These are phyloP conservation scores for Montipora capricornis DNA, from an alignment of 64 coral and sea anemone genomes.

Conservation along the genomic window DNA sequence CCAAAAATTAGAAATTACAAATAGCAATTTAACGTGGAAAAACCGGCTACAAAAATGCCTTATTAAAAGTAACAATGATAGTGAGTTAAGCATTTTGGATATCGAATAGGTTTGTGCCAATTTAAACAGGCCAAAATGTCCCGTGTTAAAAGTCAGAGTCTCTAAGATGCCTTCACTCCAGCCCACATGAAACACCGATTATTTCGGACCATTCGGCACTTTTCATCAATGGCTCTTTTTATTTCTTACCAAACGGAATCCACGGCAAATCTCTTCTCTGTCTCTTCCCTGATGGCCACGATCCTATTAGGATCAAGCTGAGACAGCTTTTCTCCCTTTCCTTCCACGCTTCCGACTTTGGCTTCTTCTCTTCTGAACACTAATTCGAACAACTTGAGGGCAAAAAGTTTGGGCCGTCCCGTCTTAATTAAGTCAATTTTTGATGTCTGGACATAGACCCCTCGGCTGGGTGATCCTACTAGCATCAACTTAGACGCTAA, in stretches of 20 bases:
- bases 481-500: too few species aligned
- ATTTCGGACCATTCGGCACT: neutral
- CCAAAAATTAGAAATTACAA: too few species aligned
- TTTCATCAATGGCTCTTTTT: neutral
- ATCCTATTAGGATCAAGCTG: conserved; percentile 28
- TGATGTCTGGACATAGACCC: neutral
- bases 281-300: neutral
- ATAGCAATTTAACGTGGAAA: too few species aligned
- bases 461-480: neutral
- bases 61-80: too few species aligned
- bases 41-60: too few species aligned
- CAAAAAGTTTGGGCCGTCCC: neutral
- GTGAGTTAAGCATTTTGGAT: too few species aligned
- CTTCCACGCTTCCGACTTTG: conserved; percentile 12
- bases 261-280: too few species aligned
- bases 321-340: conserved; percentile 28
- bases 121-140: too few species aligned
- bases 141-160: too few species aligned
- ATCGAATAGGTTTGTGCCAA: too few species aligned
- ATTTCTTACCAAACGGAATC: neutral
- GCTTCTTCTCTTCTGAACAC: conserved; percentile 40
- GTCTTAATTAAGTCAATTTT: neutral
- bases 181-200: too few species aligned
- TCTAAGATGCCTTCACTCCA: too few species aligned
- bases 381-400: conserved; percentile 36